Base-by-base conservation (phyloP, 2,797 vertebrate species). In the Alauda arvensis region DNA sequence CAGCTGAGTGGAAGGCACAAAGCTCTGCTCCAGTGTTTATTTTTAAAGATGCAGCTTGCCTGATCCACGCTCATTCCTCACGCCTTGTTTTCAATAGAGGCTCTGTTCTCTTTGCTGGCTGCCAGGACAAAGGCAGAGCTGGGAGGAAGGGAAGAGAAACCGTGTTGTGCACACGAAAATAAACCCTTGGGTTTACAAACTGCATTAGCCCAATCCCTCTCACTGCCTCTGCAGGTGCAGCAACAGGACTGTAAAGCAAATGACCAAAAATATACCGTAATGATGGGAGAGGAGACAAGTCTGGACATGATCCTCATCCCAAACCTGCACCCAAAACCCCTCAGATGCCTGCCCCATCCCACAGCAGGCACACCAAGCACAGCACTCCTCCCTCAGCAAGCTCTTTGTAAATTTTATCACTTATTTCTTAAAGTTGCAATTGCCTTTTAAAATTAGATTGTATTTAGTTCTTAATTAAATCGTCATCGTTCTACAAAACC, bases 401-500 rank as follows among this genome's bases (percentile, higher is more conserved):
- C 89, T 53, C 87, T 76, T 71, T 31, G 31, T 53, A 77, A 85
- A 92, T 90, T 91, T 74, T 75, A 93, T 90, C 93, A 72, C 87
- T 15, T 14, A 65, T 65, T 92, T 83, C 94, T 93, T 77, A 88
- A 93, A 94, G 87, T 75, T 83, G 85, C 71, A 53, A 83, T 79
- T 62, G 86, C 92, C 92, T 94, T 95, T 95, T 71, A 68, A 93
- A 95, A 95, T 79, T 65, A 94, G 95, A 95, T 86, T 79, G 92
- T 93, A 57, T 92, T 96, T 92, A 67, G 93, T 83, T 96, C 96
- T 96, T 96, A 96, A 97, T 97, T 96, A 97, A 96, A 95, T 91
- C 91, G 83, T 95, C 95, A 56, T 93, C 93, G 76, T 77, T 56
- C 42, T 42, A 31, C 66, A 75, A 70, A 94, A 86, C 51, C 92